Evolutionary conservation across 2,113 vertebrate species (phyloP).

Genomic region (Melanostigma gelatinosum): DNA sequence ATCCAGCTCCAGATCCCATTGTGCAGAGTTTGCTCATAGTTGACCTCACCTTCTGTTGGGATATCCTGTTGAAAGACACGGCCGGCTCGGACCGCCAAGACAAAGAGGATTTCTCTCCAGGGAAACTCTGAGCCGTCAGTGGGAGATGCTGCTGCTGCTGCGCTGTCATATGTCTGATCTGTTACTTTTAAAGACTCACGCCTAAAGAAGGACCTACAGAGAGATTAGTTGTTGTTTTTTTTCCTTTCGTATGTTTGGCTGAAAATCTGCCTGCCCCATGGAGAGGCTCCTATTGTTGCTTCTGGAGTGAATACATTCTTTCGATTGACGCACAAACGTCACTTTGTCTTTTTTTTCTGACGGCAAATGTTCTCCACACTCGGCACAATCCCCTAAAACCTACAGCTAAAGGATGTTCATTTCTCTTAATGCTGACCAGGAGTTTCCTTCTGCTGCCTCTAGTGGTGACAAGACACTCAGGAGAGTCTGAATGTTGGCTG

Average conservation of each 20-base stretch:
- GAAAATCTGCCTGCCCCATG: slow-evolving; percentile 3
- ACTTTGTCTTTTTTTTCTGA: slow-evolving; percentile 3
- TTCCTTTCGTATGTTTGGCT: neutral
- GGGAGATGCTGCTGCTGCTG: slow-evolving; percentile 65
- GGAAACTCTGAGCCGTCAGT: slow-evolving; percentile 68
- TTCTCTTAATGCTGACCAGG: neutral
- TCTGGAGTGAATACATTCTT: neutral
- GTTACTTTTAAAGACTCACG: slow-evolving; percentile 19
- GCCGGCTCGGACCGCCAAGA: slow-evolving; percentile 50
- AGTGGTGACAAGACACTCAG: neutral
- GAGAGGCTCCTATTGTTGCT: slow-evolving; percentile 10
- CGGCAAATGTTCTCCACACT: neutral
- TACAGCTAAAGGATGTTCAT: neutral
- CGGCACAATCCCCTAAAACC: neutral
- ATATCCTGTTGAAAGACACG: slow-evolving; percentile 70
- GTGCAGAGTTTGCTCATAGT: slow-evolving; percentile 78
- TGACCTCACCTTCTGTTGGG: slow-evolving; percentile 83
- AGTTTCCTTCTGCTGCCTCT: slow-evolving; percentile 13
- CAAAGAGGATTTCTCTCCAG: slow-evolving; percentile 77
- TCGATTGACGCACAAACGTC: neutral
- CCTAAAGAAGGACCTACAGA: slow-evolving; percentile 16
- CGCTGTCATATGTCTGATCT: slow-evolving; percentile 51
- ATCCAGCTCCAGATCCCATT: slow-evolving; percentile 74
- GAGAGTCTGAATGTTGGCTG: neutral
- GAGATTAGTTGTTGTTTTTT: slow-evolving; percentile 47